Percentiles rank a stretch among this genome's conserved stretches.
phyloP scores from a whole-genome alignment of 2,888 invertebrate genomes.

The Lycocerus yunnanus region DNA sequence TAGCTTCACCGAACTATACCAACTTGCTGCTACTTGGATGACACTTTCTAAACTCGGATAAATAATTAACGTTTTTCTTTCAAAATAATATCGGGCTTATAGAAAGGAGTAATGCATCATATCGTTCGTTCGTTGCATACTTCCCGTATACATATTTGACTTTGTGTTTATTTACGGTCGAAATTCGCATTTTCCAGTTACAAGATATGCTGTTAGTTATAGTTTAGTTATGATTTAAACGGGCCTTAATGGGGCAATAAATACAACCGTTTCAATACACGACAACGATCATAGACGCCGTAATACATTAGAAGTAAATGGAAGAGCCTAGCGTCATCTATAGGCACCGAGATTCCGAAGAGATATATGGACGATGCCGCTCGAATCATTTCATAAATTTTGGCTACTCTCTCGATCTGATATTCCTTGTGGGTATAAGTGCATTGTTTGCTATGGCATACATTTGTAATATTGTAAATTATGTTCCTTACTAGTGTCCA shows the following conservation, averaged over 20 bases:
- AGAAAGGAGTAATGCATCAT: neutral
- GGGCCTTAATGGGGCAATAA: constrained; percentile 65
- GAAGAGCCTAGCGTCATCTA: constrained; percentile 46
- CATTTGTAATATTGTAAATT: constrained; percentile 27
- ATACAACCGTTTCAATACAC: constrained; percentile 64
- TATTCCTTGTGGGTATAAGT: constrained; percentile 28
- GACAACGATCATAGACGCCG: constrained; percentile 55
- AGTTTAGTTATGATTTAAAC: constrained; percentile 63
- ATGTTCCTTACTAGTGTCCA: constrained; percentile 1
- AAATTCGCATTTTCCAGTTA: constrained; percentile 38
- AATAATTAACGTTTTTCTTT: neutral
- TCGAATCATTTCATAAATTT: constrained; percentile 49
- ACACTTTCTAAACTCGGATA: neutral
- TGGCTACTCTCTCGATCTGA: constrained; percentile 34
- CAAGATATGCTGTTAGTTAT: constrained; percentile 58
- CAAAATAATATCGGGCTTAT: neutral
- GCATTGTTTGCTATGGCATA: constrained; percentile 31
- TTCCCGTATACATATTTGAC: constrained; percentile 30
- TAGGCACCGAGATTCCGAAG: constrained; percentile 45
- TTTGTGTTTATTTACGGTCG: constrained; percentile 46
- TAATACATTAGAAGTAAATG: constrained; percentile 52
- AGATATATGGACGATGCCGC: constrained; percentile 44
- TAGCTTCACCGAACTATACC: neutral
- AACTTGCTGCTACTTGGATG: neutral
- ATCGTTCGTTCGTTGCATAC: constrained; percentile 17